Conservation (phyloP, 2,113 vertebrate genomes). For the Alethe castanea region DNA sequence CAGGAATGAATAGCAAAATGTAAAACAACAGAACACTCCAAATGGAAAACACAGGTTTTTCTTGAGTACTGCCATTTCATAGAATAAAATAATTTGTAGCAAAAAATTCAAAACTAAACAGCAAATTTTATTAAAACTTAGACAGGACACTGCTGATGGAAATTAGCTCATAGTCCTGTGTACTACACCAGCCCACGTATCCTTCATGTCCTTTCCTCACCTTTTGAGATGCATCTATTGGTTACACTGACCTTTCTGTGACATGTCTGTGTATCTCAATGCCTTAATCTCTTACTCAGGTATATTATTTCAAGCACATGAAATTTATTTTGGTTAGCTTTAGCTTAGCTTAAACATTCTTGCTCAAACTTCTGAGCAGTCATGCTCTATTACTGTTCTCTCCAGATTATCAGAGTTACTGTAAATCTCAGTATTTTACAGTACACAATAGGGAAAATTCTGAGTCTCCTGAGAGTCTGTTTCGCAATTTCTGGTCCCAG, state of each 20-base stretch:
- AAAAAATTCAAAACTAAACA: neutral
- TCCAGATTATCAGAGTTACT: neutral
- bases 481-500: neutral
- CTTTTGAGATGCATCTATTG: neutral
- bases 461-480: neutral
- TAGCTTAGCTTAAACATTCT: neutral
- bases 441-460: neutral
- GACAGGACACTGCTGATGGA: neutral
- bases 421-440: neutral
- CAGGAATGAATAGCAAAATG: neutral
- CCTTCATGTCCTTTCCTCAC: neutral
- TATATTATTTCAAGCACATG: neutral
- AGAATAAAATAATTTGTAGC: neutral
- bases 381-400: neutral
- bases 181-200: neutral
- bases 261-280: neutral
- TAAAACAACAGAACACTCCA: neutral
- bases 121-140: neutral
- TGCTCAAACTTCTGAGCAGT: neutral
- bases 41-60: neutral
- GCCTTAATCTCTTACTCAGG: neutral
- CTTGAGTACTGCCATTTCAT: neutral
- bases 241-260: neutral
- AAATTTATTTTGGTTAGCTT: neutral
- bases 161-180: neutral